Evolutionary conservation across 2,888 invertebrate species (phyloP).

Genomic region (Bombylius major): DNA sequence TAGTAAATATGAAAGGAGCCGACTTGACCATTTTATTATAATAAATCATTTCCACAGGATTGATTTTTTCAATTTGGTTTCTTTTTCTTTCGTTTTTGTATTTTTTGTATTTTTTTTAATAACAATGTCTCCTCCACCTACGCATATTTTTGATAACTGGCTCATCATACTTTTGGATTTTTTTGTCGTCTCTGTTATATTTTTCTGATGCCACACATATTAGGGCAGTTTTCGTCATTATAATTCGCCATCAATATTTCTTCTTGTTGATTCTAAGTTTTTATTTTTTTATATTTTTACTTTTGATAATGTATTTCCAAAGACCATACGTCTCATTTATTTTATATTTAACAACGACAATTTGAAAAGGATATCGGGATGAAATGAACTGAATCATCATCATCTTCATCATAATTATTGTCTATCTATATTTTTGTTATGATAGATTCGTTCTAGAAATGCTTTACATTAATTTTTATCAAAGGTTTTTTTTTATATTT

Average conservation of each 20-base stretch:
- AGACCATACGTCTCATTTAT: slow-evolving; percentile 2
- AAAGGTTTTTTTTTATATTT: not conserved
- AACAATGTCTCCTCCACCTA: not conserved
- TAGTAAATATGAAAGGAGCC: not conserved
- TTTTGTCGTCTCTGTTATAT: too few relatives aligned
- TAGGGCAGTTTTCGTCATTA: too few relatives aligned
- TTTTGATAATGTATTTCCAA: too few relatives aligned
- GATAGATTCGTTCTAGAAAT: too few relatives aligned
- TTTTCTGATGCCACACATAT: too few relatives aligned
- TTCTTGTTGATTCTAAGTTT: too few relatives aligned
- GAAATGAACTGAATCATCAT: not conserved
- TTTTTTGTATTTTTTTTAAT: slow-evolving; percentile 1
- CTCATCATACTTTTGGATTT: too few relatives aligned
- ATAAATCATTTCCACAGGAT: slow-evolving; percentile 12
- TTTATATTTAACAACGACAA: not conserved
- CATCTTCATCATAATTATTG: not conserved
- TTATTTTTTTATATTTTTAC: too few relatives aligned
- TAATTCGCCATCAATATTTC: too few relatives aligned
- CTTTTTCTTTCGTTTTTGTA: not conserved
- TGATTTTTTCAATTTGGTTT: slow-evolving; percentile 2
- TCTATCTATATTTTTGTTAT: not conserved
- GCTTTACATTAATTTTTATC: too few relatives aligned
- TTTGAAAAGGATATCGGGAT: slow-evolving; percentile 1
- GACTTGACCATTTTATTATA: slow-evolving; percentile 5
- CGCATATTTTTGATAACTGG: not conserved